Evolutionary conservation across 2,888 invertebrate species (phyloP).

Genomic region (Lycaena phlaeas): DNA sequence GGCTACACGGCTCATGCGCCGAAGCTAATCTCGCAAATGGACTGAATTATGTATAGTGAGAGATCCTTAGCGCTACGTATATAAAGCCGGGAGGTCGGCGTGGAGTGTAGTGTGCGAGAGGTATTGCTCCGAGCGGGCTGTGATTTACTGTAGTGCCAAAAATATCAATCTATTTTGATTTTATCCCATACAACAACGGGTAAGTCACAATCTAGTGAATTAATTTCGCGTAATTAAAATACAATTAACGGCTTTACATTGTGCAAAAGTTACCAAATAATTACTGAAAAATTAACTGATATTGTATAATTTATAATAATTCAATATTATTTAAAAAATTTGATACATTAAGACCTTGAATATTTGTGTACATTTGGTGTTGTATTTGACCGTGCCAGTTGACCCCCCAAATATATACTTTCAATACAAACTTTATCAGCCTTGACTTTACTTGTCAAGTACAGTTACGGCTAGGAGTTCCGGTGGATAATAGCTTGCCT

Average conservation of each 20-base stretch:
- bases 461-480: neutral
- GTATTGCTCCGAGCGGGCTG: slow-evolving; percentile 31
- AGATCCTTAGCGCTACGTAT: slow-evolving; percentile 31
- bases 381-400: neutral
- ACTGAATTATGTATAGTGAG: slow-evolving; percentile 32
- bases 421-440: neutral
- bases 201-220: neutral
- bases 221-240: neutral
- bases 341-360: neutral
- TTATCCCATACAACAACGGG: neutral
- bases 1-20: slow-evolving; percentile 41
- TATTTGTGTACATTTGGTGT: neutral
- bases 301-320: no score
- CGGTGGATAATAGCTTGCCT: neutral
- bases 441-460: neutral
- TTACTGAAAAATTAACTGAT: no score
- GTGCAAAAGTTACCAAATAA: no score
- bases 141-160: slow-evolving; percentile 18
- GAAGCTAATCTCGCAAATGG: slow-evolving; percentile 48
- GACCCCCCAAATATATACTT: neutral
- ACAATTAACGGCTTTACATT: no score
- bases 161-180: slow-evolving; percentile 1
- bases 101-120: slow-evolving; percentile 46
- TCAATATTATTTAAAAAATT: no score
- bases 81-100: slow-evolving; percentile 47